Conservation (phyloP, 2,797 vertebrate genomes). For the Taeniopygia guttata region DNA sequence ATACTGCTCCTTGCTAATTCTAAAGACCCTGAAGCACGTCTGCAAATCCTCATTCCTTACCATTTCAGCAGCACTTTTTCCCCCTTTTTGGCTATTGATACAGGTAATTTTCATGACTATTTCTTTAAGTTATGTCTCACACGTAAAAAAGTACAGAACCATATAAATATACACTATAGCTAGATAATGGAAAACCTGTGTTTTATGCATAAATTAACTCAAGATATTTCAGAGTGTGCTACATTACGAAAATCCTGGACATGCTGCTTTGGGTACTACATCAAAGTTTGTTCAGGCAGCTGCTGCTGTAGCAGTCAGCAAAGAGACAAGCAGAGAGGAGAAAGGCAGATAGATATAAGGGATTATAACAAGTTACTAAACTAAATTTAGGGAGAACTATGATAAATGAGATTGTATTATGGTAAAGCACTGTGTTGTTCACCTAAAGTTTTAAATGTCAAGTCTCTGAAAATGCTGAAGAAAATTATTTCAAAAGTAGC, state of each 20-base stretch:
- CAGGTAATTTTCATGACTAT: background rate
- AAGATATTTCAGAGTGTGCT: background rate
- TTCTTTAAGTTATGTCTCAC: background rate
- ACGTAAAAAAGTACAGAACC: background rate
- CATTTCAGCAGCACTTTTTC: background rate
- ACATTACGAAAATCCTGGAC: background rate
- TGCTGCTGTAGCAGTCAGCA: background rate
- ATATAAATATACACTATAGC: background rate
- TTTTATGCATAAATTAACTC: background rate
- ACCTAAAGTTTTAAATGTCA: background rate
- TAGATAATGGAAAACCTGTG: background rate
- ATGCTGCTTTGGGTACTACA: background rate
- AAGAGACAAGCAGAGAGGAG: background rate
- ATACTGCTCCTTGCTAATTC: background rate
- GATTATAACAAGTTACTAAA: background rate
- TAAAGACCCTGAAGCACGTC: background rate
- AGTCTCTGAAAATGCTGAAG: background rate
- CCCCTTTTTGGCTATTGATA: background rate
- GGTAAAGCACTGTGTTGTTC: background rate
- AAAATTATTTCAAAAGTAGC: background rate
- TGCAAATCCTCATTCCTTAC: background rate
- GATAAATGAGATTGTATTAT: background rate
- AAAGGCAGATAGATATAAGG: background rate
- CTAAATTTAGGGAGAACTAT: background rate
- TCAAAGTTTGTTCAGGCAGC: background rate